Percentiles rank a stretch among this genome's conserved stretches.
Evolutionary conservation across 1,140 invertebrate genomes (phyloP).

Genomic region (Bombus vancouverensis): DNA sequence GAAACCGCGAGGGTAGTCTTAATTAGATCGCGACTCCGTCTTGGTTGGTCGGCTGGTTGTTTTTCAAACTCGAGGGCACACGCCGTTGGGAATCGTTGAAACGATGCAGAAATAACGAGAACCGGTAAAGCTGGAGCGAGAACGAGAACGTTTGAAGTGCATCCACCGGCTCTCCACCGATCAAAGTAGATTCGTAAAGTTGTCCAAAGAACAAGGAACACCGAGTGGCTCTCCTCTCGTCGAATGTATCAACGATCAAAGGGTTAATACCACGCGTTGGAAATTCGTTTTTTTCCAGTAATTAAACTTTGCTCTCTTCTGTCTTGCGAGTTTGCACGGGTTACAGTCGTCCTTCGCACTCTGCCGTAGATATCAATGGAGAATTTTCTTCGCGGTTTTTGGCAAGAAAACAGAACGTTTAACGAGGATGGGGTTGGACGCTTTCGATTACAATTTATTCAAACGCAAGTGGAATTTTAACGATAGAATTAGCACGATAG

Average conservation of each 20-base stretch:
- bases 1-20: slow-evolving; percentile 46
- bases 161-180: slow-evolving; percentile 8
- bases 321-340: not conserved
- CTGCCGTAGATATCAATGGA: no score
- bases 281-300: slow-evolving; percentile 28
- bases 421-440: not conserved
- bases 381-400: not conserved
- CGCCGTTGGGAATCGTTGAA: slow-evolving; percentile 37
- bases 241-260: slow-evolving; percentile 52
- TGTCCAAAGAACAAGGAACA: slow-evolving; percentile 39
- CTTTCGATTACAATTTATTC: no score
- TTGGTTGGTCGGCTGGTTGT: slow-evolving; percentile 21
- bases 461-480: no score
- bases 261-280: slow-evolving; percentile 4
- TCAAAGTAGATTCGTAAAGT: slow-evolving; percentile 43
- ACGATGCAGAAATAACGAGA: slow-evolving; percentile 42
- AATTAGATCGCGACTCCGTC: slow-evolving; percentile 45
- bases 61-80: slow-evolving; percentile 13
- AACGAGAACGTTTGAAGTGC: slow-evolving; percentile 21
- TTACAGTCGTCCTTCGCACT: not conserved
- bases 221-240: slow-evolving; percentile 28
- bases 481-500: no score
- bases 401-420: no score
- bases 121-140: not conserved
- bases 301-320: slow-evolving; percentile 14